phyloP scores from a whole-genome alignment of 2,888 invertebrate genomes.

The Drosophila silvestris region DNA sequence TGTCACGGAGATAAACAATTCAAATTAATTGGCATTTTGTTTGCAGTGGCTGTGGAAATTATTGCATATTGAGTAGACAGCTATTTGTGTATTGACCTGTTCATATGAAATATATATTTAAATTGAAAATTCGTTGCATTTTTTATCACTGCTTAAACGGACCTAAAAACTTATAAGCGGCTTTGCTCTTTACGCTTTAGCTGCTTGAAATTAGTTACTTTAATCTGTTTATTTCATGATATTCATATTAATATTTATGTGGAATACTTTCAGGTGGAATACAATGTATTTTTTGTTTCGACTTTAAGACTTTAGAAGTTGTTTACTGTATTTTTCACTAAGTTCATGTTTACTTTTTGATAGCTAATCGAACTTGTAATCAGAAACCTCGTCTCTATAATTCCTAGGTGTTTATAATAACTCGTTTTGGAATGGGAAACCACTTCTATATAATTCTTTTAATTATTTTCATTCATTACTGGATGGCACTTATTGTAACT shows the following conservation, averaged over 20 bases:
- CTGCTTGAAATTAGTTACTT: neutral
- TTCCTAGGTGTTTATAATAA: neutral
- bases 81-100: constrained; percentile 20
- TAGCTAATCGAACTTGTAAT: neutral
- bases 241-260: neutral
- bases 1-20: constrained; percentile 31
- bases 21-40: constrained; percentile 55
- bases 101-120: constrained; percentile 17
- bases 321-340: neutral
- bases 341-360: neutral
- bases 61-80: constrained; percentile 24
- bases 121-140: neutral
- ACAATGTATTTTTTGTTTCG: neutral
- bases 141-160: constrained; percentile 3
- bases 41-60: constrained; percentile 18
- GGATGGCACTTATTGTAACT: neutral
- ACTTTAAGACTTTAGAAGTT: neutral
- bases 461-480: neutral
- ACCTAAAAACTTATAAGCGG: neutral
- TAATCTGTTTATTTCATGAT: neutral
- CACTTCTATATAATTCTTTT: neutral
- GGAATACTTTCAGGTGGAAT: neutral
- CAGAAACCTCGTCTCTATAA: neutral
- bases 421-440: neutral
- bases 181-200: no score